phyloP scores from a whole-genome alignment of 1,140 invertebrate species.

The Pogonomyrmex barbatus region DNA sequence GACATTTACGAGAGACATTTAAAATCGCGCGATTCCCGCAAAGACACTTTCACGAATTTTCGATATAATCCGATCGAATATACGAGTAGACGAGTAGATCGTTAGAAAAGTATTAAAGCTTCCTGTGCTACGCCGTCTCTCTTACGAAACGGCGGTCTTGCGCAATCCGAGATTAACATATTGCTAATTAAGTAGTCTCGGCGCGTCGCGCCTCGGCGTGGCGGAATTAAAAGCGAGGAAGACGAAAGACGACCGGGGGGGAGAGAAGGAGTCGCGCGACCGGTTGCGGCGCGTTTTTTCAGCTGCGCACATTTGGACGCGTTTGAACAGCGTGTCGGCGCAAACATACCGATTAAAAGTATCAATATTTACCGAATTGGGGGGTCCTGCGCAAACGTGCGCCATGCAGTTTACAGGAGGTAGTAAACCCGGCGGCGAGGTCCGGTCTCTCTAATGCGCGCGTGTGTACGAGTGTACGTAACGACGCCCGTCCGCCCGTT shows the following conservation, averaged over 20 bases:
- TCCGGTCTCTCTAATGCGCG: slow-evolving; percentile 39
- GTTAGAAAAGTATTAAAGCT: not conserved
- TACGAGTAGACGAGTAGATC: not conserved
- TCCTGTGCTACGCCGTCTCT: not conserved
- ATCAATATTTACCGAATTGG: slow-evolving; percentile 81
- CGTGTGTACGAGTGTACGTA: slow-evolving; percentile 23
- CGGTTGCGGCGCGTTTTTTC: slow-evolving; percentile 71
- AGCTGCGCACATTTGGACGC: slow-evolving; percentile 69
- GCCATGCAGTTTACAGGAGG: slow-evolving; percentile 56
- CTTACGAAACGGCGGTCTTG: not conserved
- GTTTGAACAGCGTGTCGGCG: slow-evolving; percentile 63
- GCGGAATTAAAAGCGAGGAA: not conserved
- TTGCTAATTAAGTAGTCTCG: slow-evolving; percentile 33
- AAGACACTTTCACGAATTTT: not conserved
- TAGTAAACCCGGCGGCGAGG: slow-evolving; percentile 41
- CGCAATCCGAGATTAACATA: slow-evolving; percentile 22
- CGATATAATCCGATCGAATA: not conserved
- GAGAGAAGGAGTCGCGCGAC: not conserved
- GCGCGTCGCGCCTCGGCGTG: not conserved
- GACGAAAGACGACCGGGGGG: not conserved
- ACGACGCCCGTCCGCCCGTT: slow-evolving; percentile 34
- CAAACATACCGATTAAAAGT: slow-evolving; percentile 81
- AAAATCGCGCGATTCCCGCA: not conserved
- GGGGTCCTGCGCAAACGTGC: slow-evolving; percentile 65
- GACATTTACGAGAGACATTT: not conserved